Evolutionary conservation across 2,113 vertebrate species (phyloP), one percentile per base, ranked within the genome.

Genomic region (Dendropsophus ebraccatus): DNA sequence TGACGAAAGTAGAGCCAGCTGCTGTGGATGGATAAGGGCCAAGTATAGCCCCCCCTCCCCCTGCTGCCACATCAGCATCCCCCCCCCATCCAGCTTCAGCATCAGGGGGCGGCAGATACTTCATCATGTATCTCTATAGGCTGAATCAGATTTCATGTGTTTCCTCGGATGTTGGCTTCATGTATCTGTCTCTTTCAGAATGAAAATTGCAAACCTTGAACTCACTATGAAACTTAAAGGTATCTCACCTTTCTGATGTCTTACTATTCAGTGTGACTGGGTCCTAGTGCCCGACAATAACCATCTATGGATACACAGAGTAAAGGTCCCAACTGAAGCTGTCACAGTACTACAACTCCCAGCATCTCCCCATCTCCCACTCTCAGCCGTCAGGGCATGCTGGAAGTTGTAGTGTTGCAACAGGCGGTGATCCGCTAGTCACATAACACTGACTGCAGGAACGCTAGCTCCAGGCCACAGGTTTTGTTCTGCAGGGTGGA

Each of bases 171-270:
- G 91, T 93, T 95, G 94, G 93, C 88, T 91, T 91, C 90, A 87
- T 93, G 90, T 95, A 92, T 94, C 91, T 97, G 92, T 98, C 94
- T 98, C 94, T 98, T 99, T 97, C 97, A 99, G 97, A 98, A 96
- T 96, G 97, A 97, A 99, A 97, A 97, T 95, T 92, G 89, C 96
- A 97, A 95, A 94, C 92, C 90, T 91, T 96, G 96, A 96, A 93
- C 95, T 92, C 93, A 95, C 90, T 94, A 93, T 94, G 95, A 94
- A 96, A 97, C 92, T 92, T 91, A 92, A 95, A 97, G 97, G 97
- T 98, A 97, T 95, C 90, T 91, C 91, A 88, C 37, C 52, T 23
- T 60, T 79, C 25, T 49, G 28, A 32, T 74, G 21, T 76, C 30
- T 49, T 75, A 41, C 25, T 60, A 47, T 73, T 45, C 54, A 41